A percentile compares a stretch with the other conserved stretches of the same genome.
phyloP scores from a whole-genome alignment of 2,113 vertebrate genomes.

The Platanista minor region DNA sequence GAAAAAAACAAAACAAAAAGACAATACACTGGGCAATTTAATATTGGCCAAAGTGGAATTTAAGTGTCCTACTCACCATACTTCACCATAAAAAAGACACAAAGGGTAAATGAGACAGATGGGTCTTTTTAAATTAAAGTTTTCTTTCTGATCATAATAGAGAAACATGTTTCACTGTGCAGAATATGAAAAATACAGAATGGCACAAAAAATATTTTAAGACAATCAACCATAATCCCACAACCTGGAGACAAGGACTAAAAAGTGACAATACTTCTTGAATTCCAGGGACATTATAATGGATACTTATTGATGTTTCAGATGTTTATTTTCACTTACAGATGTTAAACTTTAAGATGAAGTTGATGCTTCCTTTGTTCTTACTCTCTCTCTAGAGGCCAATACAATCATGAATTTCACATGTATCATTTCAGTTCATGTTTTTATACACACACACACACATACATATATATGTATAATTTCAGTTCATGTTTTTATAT shows the following conservation, averaged over 20 bases:
- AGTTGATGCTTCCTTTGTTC: neutral
- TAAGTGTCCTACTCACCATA: neutral
- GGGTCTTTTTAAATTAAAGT: neutral
- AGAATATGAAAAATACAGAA: neutral
- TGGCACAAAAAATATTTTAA: neutral
- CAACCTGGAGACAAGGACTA: neutral
- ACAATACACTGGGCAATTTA: neutral
- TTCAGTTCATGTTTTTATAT: neutral
- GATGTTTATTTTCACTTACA: neutral
- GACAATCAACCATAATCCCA: neutral
- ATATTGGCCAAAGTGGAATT: neutral
- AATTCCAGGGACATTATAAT: neutral
- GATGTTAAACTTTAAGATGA: slow-evolving; percentile 2
- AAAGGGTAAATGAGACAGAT: neutral
- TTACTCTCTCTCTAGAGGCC: neutral
- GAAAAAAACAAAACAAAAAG: neutral
- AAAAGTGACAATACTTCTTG: neutral
- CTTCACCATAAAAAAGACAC: neutral
- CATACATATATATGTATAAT: neutral
- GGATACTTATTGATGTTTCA: neutral
- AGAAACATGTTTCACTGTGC: neutral
- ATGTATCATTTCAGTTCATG: neutral
- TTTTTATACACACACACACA: neutral
- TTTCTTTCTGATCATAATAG: neutral
- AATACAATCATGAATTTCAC: neutral